A percentile compares a stretch with the other conserved stretches of the same genome.
phyloP scores from a whole-genome alignment of 1,140 invertebrate genomes.

The Papilio polyxenes region DNA sequence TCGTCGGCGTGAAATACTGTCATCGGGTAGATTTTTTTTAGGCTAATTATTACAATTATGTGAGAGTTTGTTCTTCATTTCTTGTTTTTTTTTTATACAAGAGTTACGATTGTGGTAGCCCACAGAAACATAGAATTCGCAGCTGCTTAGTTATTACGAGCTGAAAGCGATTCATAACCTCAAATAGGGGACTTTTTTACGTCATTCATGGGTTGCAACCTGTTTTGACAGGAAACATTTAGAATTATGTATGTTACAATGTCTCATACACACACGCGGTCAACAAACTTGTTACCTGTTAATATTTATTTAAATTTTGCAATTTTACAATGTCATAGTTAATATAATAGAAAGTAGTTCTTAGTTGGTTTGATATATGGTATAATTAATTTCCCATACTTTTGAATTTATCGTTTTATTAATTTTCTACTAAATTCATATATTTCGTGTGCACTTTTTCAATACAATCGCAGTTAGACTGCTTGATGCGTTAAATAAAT shows the following conservation, averaged over 20 bases:
- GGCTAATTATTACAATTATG: no score
- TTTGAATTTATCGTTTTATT: no score
- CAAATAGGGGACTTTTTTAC: not conserved
- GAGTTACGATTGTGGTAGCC: not conserved
- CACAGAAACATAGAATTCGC: not conserved
- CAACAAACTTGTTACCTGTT: not conserved
- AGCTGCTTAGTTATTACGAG: not conserved
- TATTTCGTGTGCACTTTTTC: not conserved
- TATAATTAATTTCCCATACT: no score
- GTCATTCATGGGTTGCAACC: not conserved
- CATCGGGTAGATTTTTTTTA: no score
- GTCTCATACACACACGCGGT: not conserved
- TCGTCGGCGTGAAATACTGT: no score
- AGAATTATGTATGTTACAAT: not conserved
- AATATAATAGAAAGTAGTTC: no score
- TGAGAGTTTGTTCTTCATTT: no score
- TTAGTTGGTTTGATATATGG: no score
- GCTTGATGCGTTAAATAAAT: no score
- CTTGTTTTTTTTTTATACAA: not conserved
- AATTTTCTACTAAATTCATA: no score
- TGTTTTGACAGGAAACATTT: conserved; percentile 5
- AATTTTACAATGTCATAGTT: no score
- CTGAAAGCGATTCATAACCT: not conserved
- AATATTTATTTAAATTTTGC: not conserved
- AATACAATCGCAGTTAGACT: not conserved